Conservation (phyloP, 2,797 vertebrate species). For the Tolypeutes matacus region DNA sequence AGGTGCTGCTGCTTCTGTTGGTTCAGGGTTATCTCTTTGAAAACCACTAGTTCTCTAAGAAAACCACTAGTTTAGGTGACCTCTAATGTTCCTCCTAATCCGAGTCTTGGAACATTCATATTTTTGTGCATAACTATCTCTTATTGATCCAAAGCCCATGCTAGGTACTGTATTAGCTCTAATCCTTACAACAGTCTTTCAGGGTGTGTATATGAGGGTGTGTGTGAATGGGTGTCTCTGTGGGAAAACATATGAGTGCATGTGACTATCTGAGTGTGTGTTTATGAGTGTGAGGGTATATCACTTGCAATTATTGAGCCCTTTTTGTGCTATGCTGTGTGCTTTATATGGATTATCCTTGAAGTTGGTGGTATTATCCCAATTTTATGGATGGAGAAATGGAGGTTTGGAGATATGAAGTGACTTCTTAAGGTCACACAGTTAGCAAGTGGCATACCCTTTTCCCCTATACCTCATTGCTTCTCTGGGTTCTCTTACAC, state of each 20-base stretch:
- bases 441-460: background rate
- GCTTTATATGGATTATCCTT: constrained; percentile 46
- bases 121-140: background rate
- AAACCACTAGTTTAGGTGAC: background rate
- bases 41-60: background rate
- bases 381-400: constrained; percentile 40
- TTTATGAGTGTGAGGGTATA: background rate
- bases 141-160: background rate
- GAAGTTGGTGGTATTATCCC: constrained; percentile 25
- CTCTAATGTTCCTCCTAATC: background rate
- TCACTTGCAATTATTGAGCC: constrained; percentile 6
- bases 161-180: background rate
- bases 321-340: constrained; percentile 14
- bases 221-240: background rate
- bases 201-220: background rate
- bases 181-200: background rate
- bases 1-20: background rate
- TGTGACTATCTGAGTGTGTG: background rate
- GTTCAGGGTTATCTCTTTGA: background rate
- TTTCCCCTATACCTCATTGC: background rate
- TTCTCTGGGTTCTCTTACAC: background rate
- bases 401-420: constrained; percentile 13
- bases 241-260: background rate
- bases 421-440: background rate
- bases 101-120: background rate